Percentiles rank a stretch among this genome's conserved stretches.
Evolutionary conservation across 2,113 vertebrate species (phyloP).

Genomic region (Rissa tridactyla): DNA sequence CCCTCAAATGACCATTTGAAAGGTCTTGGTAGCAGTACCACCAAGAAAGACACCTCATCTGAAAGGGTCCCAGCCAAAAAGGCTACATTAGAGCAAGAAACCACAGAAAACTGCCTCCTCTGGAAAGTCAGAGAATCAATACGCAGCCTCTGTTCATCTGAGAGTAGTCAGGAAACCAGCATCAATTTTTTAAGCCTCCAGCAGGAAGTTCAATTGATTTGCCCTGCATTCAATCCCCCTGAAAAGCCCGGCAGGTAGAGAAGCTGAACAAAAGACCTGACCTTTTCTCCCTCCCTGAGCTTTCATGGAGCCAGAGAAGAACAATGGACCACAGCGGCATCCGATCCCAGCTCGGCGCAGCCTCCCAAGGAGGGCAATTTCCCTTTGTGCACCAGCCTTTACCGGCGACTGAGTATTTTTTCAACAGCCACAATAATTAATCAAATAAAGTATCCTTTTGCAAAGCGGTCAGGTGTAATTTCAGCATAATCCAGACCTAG

Average conservation of each 20-base stretch:
- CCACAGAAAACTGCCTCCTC: background rate
- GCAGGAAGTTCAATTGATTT: conserved; percentile 38
- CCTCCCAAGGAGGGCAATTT: background rate
- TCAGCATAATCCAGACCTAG: background rate
- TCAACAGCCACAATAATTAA: conserved; percentile 14
- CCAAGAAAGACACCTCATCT: background rate
- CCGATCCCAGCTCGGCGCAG: background rate
- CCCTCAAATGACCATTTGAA: background rate
- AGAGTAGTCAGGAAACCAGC: background rate
- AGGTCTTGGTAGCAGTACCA: background rate
- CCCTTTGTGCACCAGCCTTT: conserved; percentile 28
- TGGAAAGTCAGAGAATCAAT: background rate
- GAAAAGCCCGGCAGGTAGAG: background rate
- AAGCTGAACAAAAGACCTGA: conserved; percentile 29
- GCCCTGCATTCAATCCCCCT: conserved; percentile 22
- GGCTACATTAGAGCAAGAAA: background rate
- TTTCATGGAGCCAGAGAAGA: background rate
- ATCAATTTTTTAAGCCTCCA: conserved; percentile 60
- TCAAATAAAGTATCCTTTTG: conserved; percentile 48
- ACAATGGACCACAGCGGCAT: background rate
- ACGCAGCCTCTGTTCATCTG: background rate
- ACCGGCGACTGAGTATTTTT: background rate
- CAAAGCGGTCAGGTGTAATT: conserved; percentile 36
- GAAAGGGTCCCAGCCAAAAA: background rate
- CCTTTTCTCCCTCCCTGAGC: background rate